Conservation (phyloP, 2,888 invertebrate species). For the Acanthoscelides obtectus region DNA sequence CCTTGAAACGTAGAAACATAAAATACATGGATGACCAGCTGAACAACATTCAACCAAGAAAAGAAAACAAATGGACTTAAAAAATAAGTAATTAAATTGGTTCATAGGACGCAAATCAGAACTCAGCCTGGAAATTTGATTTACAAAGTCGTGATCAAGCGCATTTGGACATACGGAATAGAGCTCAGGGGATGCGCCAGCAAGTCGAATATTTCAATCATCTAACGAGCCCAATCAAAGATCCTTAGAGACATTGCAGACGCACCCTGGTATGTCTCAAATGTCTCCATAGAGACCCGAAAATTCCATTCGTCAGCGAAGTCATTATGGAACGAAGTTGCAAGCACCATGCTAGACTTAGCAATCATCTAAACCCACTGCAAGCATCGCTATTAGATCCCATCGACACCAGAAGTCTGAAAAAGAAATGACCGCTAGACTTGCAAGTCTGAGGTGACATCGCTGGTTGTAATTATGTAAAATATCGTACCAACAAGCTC, state of each 20-base stretch:
- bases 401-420: neutral
- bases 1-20: neutral
- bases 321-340: neutral
- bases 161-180: neutral
- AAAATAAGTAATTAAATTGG: neutral
- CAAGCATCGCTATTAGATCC: neutral
- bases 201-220: neutral
- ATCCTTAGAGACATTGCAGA: neutral
- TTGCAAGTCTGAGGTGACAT: neutral
- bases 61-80: neutral
- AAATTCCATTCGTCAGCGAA: neutral
- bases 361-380: neutral
- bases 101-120: neutral
- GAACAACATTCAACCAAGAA: neutral
- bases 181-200: neutral
- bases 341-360: neutral
- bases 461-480: too few relatives aligned
- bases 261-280: neutral
- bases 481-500: too few relatives aligned
- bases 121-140: neutral
- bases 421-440: neutral
- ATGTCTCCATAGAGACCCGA: neutral
- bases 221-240: neutral
- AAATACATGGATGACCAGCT: neutral
- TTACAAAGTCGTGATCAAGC: neutral